phyloP scores from a whole-genome alignment of 2,888 invertebrate genomes.

The Dynastes grantii region DNA sequence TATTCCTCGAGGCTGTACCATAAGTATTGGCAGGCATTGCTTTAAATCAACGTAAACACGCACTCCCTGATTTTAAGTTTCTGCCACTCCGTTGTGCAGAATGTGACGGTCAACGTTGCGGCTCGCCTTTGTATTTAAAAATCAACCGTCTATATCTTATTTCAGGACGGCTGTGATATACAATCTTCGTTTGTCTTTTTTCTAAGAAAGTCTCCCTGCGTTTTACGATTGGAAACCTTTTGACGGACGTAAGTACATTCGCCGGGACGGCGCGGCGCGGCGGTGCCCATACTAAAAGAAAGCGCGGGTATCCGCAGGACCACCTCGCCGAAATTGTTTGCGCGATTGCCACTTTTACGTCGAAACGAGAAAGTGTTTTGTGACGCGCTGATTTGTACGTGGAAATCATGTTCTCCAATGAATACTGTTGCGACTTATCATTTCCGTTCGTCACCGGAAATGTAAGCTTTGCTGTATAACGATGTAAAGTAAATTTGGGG shows the following conservation, averaged over 20 bases:
- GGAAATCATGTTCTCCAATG: neutral
- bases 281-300: neutral
- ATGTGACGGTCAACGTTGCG: conserved; percentile 37
- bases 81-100: conserved; percentile 14
- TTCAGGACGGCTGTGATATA: conserved; percentile 39
- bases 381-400: neutral
- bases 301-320: neutral
- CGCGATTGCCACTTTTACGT: conserved; percentile 25
- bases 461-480: neutral
- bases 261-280: conserved; percentile 1
- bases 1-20: neutral
- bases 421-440: conserved; percentile 13
- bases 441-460: neutral
- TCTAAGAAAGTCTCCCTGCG: conserved; percentile 42
- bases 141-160: conserved; percentile 40
- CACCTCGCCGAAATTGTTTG: conserved; percentile 21
- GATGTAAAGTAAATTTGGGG: neutral
- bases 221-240: conserved; percentile 41
- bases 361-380: neutral
- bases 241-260: conserved; percentile 21
- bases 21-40: neutral
- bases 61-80: conserved; percentile 21
- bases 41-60: conserved; percentile 19
- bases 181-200: conserved; percentile 41
- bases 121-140: conserved; percentile 39